Evolutionary conservation across 2,888 invertebrate genomes (phyloP).

Genomic region (Rhodophaea formosa): DNA sequence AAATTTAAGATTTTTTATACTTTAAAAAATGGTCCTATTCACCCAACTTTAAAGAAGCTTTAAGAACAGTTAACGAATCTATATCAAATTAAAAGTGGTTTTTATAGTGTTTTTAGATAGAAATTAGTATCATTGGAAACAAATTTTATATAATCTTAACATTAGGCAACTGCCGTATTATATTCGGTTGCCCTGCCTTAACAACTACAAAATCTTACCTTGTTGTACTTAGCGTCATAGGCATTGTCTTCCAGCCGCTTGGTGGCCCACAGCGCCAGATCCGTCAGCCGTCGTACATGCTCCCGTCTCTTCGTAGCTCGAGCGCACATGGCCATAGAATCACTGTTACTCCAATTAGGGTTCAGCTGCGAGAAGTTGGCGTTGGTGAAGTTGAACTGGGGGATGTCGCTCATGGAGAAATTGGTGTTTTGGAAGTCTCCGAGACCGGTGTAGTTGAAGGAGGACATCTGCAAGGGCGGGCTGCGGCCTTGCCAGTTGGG

Average conservation of each 20-base stretch:
- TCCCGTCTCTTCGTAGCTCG: slow-evolving; percentile 45
- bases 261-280: slow-evolving; percentile 55
- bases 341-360: slow-evolving; percentile 9
- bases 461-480: not conserved
- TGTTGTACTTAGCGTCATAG: slow-evolving; percentile 47
- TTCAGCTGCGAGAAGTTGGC: not conserved
- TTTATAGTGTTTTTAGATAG: too few species aligned
- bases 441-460: not conserved
- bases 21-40: too few species aligned
- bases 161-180: too few species aligned
- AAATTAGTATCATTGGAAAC: too few species aligned
- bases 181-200: too few species aligned
- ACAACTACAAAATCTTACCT: slow-evolving; percentile 35
- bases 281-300: slow-evolving; percentile 52
- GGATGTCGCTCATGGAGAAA: not conserved
- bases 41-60: too few species aligned
- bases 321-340: slow-evolving; percentile 32
- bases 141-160: too few species aligned
- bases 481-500: not conserved
- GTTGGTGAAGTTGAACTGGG: not conserved
- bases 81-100: too few species aligned
- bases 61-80: too few species aligned
- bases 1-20: too few species aligned
- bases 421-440: not conserved
- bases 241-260: slow-evolving; percentile 54